Evolutionary conservation across 2,888 invertebrate species (phyloP), one percentile per base, ranked within the genome.

Genomic region (Heteromyza rotundicornis): DNA sequence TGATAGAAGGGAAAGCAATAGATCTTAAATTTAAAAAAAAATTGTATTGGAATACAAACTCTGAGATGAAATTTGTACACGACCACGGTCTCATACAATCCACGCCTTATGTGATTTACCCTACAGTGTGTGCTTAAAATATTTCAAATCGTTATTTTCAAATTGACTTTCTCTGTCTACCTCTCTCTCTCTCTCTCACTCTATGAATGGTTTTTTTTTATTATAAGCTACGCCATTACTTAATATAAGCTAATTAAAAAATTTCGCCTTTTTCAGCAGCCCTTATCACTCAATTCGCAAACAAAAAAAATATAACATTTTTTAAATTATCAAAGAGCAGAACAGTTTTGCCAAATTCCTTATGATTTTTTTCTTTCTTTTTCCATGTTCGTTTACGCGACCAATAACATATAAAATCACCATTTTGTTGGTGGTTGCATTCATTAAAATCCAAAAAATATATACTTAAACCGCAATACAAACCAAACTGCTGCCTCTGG

Each of bases 331-430:
- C 61, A 40, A 52, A 17, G 57, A 53, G 22, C 52, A 53, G n/a
- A 17, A 65, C 61, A 64, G 65, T 67, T 62, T 65, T 67, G 69
- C 66, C 68, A 66, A 64, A 67, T 70, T 68, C 70, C 66, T 72
- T 72, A 72, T 72, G 68, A 72, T 74, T 74, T 73, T 71, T 72
- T 73, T 73, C 72, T 74, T 74, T 74, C 73, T 74, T 73, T 68
- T 74, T 73, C 71, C 71, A 73, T 73, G 72, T 73, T 69, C 66
- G 64, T 70, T 68, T 68, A 68, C 69, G 69, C 68, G 64, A 63
- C 65, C 67, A 66, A 68, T 19, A 47, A 47, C 47, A 47, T 19
- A 47, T 47, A 19, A 40, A 47, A 47, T 68, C 68, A 68, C 71
- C 67, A 66, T 62, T 62, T 59, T 40, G 35, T 58, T 64, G 66